A percentile compares a stretch with the other conserved stretches of the same genome.
Conservation (phyloP, 1,140 invertebrate species). For the Elysia chlorotica region DNA sequence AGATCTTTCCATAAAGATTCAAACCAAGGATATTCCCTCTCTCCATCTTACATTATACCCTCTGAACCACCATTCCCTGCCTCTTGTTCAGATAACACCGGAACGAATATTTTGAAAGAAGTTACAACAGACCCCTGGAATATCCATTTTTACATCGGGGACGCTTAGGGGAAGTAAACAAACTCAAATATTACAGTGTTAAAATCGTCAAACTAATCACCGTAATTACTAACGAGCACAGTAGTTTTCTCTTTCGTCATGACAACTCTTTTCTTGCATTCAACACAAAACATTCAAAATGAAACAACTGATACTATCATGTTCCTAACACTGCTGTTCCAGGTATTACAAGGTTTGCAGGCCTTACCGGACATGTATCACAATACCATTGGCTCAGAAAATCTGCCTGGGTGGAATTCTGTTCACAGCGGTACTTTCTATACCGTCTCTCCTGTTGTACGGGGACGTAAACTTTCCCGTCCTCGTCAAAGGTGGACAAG, state of each 20-base stretch:
- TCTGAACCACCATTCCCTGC: no score
- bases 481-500: background rate
- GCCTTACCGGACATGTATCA: constrained; percentile 34
- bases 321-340: background rate
- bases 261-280: background rate
- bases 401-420: constrained; percentile 32
- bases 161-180: background rate
- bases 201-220: background rate
- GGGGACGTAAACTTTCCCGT: constrained; percentile 30
- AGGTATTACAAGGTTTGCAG: constrained; percentile 46
- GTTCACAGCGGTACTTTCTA: constrained; percentile 28
- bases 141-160: no score
- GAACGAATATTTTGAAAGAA: no score
- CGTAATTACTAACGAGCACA: background rate
- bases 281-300: background rate
- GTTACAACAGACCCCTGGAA: no score
- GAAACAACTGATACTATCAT: background rate
- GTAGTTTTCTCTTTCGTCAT: background rate
- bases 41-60: no score
- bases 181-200: background rate
- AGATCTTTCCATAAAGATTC: no score
- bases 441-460: constrained; percentile 41
- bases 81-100: no score
- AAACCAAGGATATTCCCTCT: no score
- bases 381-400: constrained; percentile 25